Conservation (phyloP, 1,140 invertebrate genomes). For the Magallana ariakensis region DNA sequence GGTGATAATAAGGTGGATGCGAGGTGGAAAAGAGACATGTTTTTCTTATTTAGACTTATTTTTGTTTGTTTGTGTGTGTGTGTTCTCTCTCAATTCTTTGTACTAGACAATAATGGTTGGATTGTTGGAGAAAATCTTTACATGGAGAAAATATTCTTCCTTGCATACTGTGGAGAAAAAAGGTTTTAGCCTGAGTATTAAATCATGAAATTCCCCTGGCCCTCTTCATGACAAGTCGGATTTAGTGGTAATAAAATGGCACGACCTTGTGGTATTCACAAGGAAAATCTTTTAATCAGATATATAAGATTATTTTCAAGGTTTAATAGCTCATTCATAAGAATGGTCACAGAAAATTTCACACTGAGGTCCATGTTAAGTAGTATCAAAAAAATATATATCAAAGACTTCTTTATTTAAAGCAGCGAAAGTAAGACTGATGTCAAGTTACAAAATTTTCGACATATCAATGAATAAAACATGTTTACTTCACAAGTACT, state of each 20-base stretch:
- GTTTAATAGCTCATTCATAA: too few relatives aligned
- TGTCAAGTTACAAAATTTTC: not conserved
- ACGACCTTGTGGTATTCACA: too few relatives aligned
- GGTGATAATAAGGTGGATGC: not conserved
- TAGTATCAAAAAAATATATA: not conserved
- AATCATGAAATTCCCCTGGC: too few relatives aligned
- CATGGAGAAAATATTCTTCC: not conserved
- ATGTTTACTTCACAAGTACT: not conserved
- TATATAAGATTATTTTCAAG: too few relatives aligned
- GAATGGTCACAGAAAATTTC: too few relatives aligned
- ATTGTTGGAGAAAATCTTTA: not conserved
- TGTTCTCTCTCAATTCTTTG: not conserved
- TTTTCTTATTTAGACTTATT: not conserved
- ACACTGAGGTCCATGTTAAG: not conserved
- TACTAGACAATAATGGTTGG: not conserved
- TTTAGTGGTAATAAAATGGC: too few relatives aligned
- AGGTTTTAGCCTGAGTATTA: too few relatives aligned
- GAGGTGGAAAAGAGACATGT: not conserved
- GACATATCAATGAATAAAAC: constrained; percentile 20
- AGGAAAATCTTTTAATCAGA: too few relatives aligned
- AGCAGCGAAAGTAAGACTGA: too few relatives aligned
- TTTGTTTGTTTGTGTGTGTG: not conserved
- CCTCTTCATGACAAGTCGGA: too few relatives aligned
- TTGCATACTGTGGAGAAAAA: too few relatives aligned
- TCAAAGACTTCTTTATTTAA: not conserved